Evolutionary conservation across 2,888 invertebrate species (phyloP).

Genomic region (Plagodis dolabraria): DNA sequence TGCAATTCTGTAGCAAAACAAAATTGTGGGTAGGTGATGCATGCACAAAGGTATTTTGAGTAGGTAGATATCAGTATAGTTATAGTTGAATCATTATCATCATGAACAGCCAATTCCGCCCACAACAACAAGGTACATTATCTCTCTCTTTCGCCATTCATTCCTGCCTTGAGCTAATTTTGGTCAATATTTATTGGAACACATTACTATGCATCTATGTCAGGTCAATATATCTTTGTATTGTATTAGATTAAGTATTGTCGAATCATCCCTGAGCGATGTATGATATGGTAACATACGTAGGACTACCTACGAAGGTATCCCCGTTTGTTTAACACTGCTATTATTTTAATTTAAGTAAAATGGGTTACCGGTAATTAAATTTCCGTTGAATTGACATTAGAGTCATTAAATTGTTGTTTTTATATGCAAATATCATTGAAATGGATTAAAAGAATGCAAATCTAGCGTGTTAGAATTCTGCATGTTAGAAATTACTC

Average conservation of each 20-base stretch:
- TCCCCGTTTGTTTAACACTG: too few relatives aligned
- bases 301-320: neutral
- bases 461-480: conserved; percentile 47
- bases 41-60: conserved; percentile 8
- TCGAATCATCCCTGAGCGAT: too few relatives aligned
- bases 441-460: conserved; percentile 29
- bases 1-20: conserved; percentile 6
- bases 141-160: neutral
- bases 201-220: too few relatives aligned
- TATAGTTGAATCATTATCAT: neutral
- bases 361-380: conserved; percentile 1
- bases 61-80: neutral
- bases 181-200: too few relatives aligned
- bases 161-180: neutral
- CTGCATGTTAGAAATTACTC: conserved; percentile 47
- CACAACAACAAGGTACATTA: neutral
- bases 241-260: too few relatives aligned
- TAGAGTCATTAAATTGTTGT: conserved; percentile 10
- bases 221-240: too few relatives aligned
- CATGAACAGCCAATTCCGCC: neutral
- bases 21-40: conserved; percentile 6
- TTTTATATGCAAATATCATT: conserved; percentile 9
- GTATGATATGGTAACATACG: too few relatives aligned
- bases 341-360: too few relatives aligned
- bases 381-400: conserved; percentile 21